phyloP scores from a whole-genome alignment of 2,113 vertebrate genomes.

The Hiodon tergisus region DNA sequence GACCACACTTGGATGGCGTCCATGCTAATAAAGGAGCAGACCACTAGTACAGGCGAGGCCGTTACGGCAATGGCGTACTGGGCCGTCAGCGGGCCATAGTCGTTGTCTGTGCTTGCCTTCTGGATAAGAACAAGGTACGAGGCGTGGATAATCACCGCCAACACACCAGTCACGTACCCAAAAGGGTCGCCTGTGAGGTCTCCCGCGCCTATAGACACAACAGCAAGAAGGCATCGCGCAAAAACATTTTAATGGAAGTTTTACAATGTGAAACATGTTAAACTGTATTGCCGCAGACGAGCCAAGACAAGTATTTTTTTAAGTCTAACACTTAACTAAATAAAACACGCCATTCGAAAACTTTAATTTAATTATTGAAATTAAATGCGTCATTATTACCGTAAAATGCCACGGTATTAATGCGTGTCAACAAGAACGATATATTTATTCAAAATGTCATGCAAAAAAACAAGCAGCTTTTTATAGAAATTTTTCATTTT shows the following conservation, averaged over 20 bases:
- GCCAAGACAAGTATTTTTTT: too few species aligned
- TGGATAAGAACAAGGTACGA: conserved; percentile 95
- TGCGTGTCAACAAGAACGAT: too few species aligned
- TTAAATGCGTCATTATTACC: too few species aligned
- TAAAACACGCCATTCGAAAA: too few species aligned
- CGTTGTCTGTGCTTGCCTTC: conserved; percentile 81
- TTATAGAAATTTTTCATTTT: too few species aligned
- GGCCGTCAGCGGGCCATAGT: conserved; percentile 86
- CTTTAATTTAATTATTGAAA: too few species aligned
- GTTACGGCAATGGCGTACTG: conserved; percentile 90
- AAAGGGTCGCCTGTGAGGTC: conserved; percentile 87
- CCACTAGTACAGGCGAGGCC: conserved; percentile 80
- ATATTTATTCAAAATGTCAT: background rate
- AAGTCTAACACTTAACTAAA: too few species aligned
- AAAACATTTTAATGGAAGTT: background rate
- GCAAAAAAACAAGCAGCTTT: background rate
- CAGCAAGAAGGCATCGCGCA: background rate
- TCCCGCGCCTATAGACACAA: conserved; percentile 75
- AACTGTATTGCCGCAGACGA: background rate
- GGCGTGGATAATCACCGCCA: conserved; percentile 90
- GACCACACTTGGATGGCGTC: conserved; percentile 86
- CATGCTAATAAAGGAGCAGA: conserved; percentile 81
- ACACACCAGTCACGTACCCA: conserved; percentile 84
- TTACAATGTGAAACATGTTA: background rate
- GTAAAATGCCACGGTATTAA: too few species aligned